Evolutionary conservation across 2,797 vertebrate species (phyloP).

Genomic region (Lagorchestes hirsutus): DNA sequence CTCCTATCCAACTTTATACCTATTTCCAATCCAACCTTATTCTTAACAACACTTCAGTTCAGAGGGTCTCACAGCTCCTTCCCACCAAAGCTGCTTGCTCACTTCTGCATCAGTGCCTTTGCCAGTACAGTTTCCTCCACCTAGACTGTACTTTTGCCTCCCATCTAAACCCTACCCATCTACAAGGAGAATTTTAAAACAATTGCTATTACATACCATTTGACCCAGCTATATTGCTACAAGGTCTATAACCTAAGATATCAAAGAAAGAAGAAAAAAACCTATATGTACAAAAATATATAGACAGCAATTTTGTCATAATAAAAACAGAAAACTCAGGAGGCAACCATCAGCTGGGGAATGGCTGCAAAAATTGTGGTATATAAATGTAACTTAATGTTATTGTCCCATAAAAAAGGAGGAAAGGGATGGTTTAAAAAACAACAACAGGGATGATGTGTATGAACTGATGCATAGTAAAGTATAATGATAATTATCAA

Average conservation of each 20-base stretch:
- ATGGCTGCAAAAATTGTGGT: not conserved
- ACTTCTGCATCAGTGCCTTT: not conserved
- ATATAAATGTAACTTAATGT: not conserved
- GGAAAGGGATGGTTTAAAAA: not conserved
- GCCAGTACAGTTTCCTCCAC: not conserved
- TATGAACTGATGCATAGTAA: not conserved
- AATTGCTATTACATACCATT: not conserved
- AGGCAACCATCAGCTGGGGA: not conserved
- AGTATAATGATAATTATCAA: not conserved
- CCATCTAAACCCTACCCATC: not conserved
- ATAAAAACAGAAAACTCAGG: not conserved
- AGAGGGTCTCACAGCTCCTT: not conserved
- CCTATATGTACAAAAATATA: not conserved
- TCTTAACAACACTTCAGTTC: not conserved
- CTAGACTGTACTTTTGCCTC: not conserved
- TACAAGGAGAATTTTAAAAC: not conserved
- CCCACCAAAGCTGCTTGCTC: not conserved
- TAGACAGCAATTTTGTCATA: not conserved
- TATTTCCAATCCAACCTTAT: not conserved
- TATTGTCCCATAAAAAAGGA: not conserved
- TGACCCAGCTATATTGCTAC: not conserved
- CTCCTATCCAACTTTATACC: not conserved
- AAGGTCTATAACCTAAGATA: not conserved
- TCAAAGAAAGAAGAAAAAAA: not conserved
- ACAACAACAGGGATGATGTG: not conserved